Base-by-base conservation (phyloP, 2,113 vertebrate genomes). In the Crypturellus undulatus region DNA sequence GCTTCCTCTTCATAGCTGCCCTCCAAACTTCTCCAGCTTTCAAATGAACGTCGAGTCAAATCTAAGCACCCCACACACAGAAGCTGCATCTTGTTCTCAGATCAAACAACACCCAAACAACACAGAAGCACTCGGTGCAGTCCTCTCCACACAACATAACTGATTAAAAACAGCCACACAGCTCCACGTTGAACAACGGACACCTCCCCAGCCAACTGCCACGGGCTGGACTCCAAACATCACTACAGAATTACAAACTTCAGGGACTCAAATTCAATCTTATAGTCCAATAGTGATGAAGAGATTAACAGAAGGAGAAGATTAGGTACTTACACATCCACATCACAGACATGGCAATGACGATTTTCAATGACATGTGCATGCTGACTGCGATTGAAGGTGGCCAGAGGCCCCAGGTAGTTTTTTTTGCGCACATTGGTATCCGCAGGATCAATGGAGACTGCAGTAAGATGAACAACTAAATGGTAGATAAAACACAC, bases 311-410 rank as follows among this genome's bases (percentile, higher is more conserved):
- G 89, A 47, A 89, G 64, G 28, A 56, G 34, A 70, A 70, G 56
- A 80, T 80, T 36, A 60, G 38, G 43, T 96, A 99, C 99, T 99
- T 98, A 99, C 99, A 99, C 99, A 69, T 99, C 98, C 6, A 99
- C 99, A 76, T 99, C 98, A 92, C 99, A 99, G 89, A 99, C 98
- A 97, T 99, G 99, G 98, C 99, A 99, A 97, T 99, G 99, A 92
- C 98, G 98, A 97, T 99, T 99, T 97, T 99, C 99, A 78, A 99
- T 99, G 97, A 99, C 99, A 25, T 99, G 99, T 9, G 98, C 96
- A 0, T 99, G 99, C 7, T 99, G 98, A 71, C 94, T 98, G 93
- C 98, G 98, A 97, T 97, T 99, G 84, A 99, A 99, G 43, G 96
- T 94, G 8, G 98, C 98, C 40, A 99, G 93, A 4, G 99, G 99